Base-by-base conservation (phyloP, 1,140 invertebrate species). In the Drosophila ironensis region DNA sequence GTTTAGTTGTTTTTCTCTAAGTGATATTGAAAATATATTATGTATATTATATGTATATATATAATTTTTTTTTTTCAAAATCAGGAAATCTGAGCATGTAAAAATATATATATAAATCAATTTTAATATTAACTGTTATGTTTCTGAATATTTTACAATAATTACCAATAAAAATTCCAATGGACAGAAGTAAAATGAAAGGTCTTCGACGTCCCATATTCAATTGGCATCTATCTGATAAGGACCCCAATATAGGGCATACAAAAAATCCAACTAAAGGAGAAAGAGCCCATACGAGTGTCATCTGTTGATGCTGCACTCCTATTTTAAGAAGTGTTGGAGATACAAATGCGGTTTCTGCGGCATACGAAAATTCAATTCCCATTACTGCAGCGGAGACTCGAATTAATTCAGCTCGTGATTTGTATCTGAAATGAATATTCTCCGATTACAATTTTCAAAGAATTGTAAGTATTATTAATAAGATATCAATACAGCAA, bases 281-380 rank as follows among this genome's bases (percentile, higher is more conserved):
- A 56, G 96, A 98, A 3, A 98, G 88, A 7, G 97, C 97, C 98
- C 98, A 99, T 11, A 98, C 96, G 24, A 99, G 91, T 0, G 97
- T 98, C 96, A 99, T 98, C 72, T 96, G 95, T 60, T 96, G 92
- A 91, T 97, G 94, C 50, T 95, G 94, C 0, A 98, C 95, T 7
- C 98, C 97, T 50, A 98, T 97, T 91, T 98, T 96, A 0, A 99
- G 92, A 6, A 99, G 90, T 0, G 97, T 98, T 1, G 98, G 98
- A 1, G 97, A 98, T 0, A 99, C 97, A 91, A 99, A 99, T 0
- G 98, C 97, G 0, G 98, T 90, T 91, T 99, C 98, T 0, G 97
- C 98, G 0, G 98, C 97, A 82, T 99, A 99, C 0, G 97, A 98
- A 90, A 99, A 98, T 90, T 99, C 98, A 37, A 99, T 98, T 0